These are phyloP conservation scores for Pantherophis vulpinus DNA, from an alignment of 2,797 vertebrate genomes.

Conservation along the genomic window DNA sequence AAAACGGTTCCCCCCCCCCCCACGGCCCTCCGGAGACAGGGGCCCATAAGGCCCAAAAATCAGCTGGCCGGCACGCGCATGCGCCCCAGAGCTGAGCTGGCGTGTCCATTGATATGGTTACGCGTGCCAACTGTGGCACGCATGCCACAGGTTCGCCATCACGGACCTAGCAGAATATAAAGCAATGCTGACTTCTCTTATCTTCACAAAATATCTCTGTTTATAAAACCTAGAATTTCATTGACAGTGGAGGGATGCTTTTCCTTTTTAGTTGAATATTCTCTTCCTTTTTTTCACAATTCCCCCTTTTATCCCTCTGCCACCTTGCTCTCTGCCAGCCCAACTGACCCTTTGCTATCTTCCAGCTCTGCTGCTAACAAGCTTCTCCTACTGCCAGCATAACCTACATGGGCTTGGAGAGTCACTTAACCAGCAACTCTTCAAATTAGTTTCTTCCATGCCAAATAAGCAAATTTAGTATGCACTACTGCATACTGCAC, in stretches of 20 bases:
- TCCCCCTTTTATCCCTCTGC: neutral
- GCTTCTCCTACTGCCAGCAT: neutral
- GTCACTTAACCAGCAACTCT: neutral
- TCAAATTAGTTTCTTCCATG: neutral
- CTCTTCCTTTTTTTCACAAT: no score
- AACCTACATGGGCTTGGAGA: neutral
- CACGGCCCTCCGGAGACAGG: no score
- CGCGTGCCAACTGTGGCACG: no score
- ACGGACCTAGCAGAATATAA: neutral
- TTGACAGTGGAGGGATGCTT: neutral
- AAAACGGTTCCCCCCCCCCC: no score
- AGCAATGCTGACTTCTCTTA: neutral
- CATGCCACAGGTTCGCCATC: no score
- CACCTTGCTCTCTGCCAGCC: neutral
- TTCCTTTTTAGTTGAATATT: neutral
- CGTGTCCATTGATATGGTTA: no score
- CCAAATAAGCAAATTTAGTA: neutral
- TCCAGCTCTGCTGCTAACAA: neutral
- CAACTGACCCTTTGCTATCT: neutral
- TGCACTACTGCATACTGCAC: neutral
- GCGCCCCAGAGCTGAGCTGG: no score
- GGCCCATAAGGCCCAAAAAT: no score
- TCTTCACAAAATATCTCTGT: neutral
- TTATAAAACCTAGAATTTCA: neutral
- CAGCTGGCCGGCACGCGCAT: no score